Percentiles rank a stretch among this genome's conserved stretches.
Evolutionary conservation across 1,140 invertebrate genomes (phyloP).

Genomic region (Drosophila hydei): DNA sequence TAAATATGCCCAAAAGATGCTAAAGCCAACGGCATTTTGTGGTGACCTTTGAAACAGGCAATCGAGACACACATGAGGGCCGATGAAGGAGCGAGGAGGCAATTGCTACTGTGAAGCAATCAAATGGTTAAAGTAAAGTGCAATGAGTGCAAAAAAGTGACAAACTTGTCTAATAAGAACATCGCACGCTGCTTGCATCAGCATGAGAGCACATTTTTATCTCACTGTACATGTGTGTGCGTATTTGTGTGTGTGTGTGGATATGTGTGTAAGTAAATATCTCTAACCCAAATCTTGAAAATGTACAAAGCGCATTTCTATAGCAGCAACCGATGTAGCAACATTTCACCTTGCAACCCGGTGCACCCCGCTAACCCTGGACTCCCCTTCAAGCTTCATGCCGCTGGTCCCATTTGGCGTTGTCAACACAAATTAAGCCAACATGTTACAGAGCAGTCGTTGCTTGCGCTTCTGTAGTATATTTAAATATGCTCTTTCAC

Average conservation of each 20-base stretch:
- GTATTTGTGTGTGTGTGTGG: constrained; percentile 14
- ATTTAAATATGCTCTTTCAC: constrained; percentile 80
- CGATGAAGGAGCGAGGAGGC: neutral
- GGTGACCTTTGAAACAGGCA: constrained; percentile 13
- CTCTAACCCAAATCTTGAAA: constrained; percentile 75
- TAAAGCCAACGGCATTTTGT: constrained; percentile 7
- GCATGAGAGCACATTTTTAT: neutral
- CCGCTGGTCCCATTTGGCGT: constrained; percentile 35
- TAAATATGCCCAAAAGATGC: constrained; percentile 26
- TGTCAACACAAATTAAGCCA: constrained; percentile 76
- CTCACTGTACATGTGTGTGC: constrained; percentile 1
- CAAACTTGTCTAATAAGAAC: constrained; percentile 33
- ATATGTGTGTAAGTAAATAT: constrained; percentile 46
- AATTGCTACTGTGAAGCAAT: neutral
- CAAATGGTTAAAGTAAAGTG: constrained; percentile 25
- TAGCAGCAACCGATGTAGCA: constrained; percentile 15
- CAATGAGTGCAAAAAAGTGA: constrained; percentile 23
- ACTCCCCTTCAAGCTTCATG: neutral
- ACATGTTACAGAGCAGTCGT: constrained; percentile 56
- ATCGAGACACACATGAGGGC: neutral
- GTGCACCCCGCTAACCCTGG: neutral
- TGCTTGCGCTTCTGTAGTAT: constrained; percentile 30
- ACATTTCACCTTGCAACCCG: neutral
- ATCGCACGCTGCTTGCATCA: constrained; percentile 16
- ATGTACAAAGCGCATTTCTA: constrained; percentile 68